Evolutionary conservation across 2,797 vertebrate species (phyloP).

Genomic region (Argyrosomus regius): DNA sequence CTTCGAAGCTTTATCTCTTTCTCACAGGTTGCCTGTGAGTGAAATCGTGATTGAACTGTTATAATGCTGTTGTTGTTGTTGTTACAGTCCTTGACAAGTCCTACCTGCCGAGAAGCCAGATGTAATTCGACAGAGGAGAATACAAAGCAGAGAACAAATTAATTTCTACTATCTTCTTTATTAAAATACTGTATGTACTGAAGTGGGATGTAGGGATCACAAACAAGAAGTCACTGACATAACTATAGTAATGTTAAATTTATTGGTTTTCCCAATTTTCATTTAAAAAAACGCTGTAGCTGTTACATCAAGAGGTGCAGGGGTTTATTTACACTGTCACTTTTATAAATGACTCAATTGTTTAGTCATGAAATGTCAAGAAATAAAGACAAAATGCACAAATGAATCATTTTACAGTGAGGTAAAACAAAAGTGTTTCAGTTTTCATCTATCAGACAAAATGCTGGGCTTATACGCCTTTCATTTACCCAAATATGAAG

Average conservation of each 20-base stretch:
- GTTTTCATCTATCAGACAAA: background rate
- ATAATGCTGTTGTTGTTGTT: background rate
- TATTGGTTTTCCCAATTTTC: background rate
- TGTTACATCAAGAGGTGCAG: background rate
- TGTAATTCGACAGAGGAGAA: conserved; percentile 73
- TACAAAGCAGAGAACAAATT: conserved; percentile 79
- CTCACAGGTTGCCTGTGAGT: background rate
- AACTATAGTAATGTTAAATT: background rate
- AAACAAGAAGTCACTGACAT: background rate
- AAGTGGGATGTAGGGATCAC: background rate
- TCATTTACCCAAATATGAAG: background rate
- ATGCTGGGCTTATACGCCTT: background rate
- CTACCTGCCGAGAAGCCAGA: conserved; percentile 79
- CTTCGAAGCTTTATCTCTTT: background rate
- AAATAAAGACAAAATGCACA: background rate
- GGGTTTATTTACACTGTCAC: background rate
- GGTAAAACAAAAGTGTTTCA: background rate
- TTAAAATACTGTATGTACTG: background rate
- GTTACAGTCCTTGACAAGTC: conserved; percentile 49
- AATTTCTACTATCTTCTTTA: conserved; percentile 32
- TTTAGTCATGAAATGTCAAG: background rate
- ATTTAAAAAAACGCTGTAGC: background rate
- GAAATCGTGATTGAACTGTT: background rate
- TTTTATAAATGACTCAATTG: background rate
- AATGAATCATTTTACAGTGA: background rate